Conservation (phyloP, 2,797 vertebrate species). For the Dipus sagitta region DNA sequence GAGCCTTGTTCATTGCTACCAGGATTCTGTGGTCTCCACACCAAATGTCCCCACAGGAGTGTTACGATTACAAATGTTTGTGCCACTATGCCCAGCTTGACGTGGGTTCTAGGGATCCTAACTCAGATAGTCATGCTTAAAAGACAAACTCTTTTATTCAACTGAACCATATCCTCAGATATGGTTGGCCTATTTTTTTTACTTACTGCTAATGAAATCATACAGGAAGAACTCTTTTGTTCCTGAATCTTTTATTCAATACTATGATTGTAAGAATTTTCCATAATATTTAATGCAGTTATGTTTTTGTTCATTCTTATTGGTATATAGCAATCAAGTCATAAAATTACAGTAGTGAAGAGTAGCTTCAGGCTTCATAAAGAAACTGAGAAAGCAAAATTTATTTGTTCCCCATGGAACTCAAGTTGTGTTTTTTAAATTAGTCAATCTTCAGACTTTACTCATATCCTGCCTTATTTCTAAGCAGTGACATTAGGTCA, state of each 20-base stretch:
- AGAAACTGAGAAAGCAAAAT: background rate
- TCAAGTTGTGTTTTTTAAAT: background rate
- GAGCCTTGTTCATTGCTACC: no score
- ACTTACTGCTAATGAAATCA: background rate
- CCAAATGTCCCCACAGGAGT: no score
- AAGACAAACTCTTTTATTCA: no score
- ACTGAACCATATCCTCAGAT: no score
- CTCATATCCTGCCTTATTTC: background rate
- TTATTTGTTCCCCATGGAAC: background rate
- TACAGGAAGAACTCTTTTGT: background rate
- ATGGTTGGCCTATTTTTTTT: background rate
- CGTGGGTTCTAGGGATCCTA: no score
- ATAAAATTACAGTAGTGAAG: background rate
- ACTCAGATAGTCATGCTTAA: no score
- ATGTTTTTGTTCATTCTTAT: constrained; percentile 17
- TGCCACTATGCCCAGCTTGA: no score
- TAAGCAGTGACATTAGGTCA: background rate
- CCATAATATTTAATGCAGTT: background rate
- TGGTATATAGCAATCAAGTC: background rate
- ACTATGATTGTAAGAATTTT: constrained; percentile 21
- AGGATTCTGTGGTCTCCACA: no score
- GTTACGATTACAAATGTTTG: no score
- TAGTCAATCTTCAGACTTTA: no score
- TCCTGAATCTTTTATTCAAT: constrained; percentile 8
- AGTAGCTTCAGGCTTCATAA: background rate